Conservation (phyloP, 2,797 vertebrate species). For the Oreonectes daqikongensis region DNA sequence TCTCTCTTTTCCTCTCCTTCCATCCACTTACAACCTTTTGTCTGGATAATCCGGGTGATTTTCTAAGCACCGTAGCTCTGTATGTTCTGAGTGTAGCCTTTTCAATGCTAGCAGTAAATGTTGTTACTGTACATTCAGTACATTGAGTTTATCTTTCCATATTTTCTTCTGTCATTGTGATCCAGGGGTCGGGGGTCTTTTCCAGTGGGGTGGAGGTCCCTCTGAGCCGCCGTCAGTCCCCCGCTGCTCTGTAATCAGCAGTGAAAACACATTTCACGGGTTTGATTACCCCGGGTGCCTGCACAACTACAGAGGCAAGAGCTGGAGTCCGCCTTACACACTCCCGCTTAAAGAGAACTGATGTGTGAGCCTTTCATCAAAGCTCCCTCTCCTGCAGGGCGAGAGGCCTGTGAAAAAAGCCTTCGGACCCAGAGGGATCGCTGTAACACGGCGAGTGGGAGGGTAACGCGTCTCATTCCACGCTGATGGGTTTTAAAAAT, state of each 20-base stretch:
- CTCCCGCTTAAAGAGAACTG: slow-evolving; percentile 49
- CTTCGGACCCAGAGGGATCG: slow-evolving; percentile 38
- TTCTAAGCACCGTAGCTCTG: slow-evolving; percentile 21
- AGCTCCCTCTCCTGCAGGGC: slow-evolving; percentile 39
- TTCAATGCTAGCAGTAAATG: slow-evolving; percentile 21
- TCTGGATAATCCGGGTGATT: slow-evolving; percentile 36
- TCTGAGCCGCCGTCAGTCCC: slow-evolving; percentile 35
- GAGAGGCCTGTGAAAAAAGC: slow-evolving; percentile 28
- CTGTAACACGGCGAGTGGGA: slow-evolving; percentile 30
- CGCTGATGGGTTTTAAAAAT: slow-evolving; percentile 28
- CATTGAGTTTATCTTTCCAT: slow-evolving; percentile 34
- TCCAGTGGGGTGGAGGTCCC: slow-evolving; percentile 1
- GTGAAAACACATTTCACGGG: slow-evolving; percentile 73
- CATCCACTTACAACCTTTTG: slow-evolving; percentile 39
- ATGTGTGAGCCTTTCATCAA: slow-evolving; percentile 54
- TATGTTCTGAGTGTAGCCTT: slow-evolving; percentile 4
- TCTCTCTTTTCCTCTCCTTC: slow-evolving; percentile 32
- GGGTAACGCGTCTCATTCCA: slow-evolving; percentile 32
- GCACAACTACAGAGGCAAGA: slow-evolving; percentile 37
- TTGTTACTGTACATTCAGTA: slow-evolving; percentile 41
- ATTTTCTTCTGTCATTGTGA: slow-evolving; percentile 42
- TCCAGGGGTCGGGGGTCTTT: slow-evolving; percentile 15
- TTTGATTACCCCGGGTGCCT: slow-evolving; percentile 67
- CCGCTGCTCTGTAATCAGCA: slow-evolving; percentile 72
- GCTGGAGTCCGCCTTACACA: slow-evolving; percentile 37